Base-by-base conservation (phyloP, 2,113 vertebrate species). In the Cyprinus carpio region DNA sequence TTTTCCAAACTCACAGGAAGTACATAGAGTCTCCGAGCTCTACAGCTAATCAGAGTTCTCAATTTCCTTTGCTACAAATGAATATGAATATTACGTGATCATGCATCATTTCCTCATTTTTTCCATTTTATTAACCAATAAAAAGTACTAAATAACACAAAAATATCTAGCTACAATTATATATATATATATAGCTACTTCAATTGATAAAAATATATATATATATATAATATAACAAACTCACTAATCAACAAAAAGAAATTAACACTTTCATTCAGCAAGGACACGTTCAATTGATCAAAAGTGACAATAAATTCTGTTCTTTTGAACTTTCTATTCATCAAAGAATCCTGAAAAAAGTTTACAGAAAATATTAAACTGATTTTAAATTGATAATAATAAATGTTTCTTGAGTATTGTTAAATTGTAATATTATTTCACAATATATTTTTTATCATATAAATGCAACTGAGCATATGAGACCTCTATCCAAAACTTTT, bases 1-100 rank as follows among this genome's bases (percentile, higher is more conserved):
- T 92, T 92, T 91, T 88, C 88, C n/a, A 29, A 40, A 79, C 29
- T 72, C 4, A 29, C 43, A 83, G 69, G 75, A 87, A 65, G 37
- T 31, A 62, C 43, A 77, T 37, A 37, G n/a, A 43, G 20, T 83
- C 12, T 75, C 31, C 0, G 49, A 40, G 6, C 16, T 65, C 6
- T 76, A 18, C 20, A 18, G 64, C 27, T 46, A 29, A 10, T 12
- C 23, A 46, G 6, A 20, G 56, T 25, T 64, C 12, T 77, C 2
- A 20, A 67, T 4, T 34, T 43, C 20, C 6, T 2, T 79, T 79
- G 23, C 10, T 40, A 4, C 34, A 78, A 43, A 62, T 60, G 0
- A 40, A 40, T 20, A 34, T 37, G 12, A 79, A 60, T 60, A 77
- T 54, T 23, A 77, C 6, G 29, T 23, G 6, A 8, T 31, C 3